Conservation (phyloP, 2,797 vertebrate genomes). For the Tachyglossus aculeatus region DNA sequence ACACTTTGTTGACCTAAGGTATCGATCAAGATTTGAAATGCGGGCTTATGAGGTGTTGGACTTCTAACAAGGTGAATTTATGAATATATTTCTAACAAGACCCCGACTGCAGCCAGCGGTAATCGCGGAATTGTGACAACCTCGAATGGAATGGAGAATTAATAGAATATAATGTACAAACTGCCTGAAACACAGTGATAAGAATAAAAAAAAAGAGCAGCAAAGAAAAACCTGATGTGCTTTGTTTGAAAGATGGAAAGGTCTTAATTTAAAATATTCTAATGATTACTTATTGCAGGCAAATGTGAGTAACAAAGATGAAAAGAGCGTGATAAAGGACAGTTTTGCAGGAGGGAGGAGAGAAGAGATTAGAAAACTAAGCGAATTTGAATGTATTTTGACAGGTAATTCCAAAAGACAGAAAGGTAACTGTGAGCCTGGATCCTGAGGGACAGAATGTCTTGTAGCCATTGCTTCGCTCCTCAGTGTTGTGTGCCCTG, state of each 20-base stretch:
- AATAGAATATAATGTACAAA: constrained; percentile 74
- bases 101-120: constrained; percentile 52
- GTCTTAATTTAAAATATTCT: constrained; percentile 72
- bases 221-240: constrained; percentile 40
- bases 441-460: neutral
- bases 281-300: constrained; percentile 60
- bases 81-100: constrained; percentile 54
- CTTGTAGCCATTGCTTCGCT: neutral
- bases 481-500: neutral
- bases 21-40: constrained; percentile 64
- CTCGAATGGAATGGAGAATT: constrained; percentile 67
- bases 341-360: constrained; percentile 1
- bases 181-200: constrained; percentile 72
- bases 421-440: too few relatives aligned
- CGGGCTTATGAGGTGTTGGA: constrained; percentile 20
- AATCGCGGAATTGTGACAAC: constrained; percentile 68
- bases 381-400: constrained; percentile 49
- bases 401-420: neutral
- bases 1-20: constrained; percentile 30
- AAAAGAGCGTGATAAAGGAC: constrained; percentile 28
- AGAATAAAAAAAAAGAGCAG: constrained; percentile 45
- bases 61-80: constrained; percentile 54
- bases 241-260: constrained; percentile 48
- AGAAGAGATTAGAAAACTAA: constrained; percentile 53
- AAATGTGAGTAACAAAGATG: constrained; percentile 55